Base-by-base conservation (phyloP, 2,113 vertebrate genomes). In the Coracopsis vasa region DNA sequence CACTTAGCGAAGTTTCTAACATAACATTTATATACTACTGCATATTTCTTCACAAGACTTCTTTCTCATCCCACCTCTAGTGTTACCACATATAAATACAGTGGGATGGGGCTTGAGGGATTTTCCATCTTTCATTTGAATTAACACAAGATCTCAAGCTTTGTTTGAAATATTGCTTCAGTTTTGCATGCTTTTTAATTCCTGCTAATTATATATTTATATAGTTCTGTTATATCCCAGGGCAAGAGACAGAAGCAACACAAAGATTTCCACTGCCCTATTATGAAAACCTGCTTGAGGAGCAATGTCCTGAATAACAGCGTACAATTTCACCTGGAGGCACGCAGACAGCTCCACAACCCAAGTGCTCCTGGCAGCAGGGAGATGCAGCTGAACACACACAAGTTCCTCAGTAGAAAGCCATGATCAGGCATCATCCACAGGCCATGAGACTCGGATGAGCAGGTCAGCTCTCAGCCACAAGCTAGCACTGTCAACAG, bases 291-390 rank as follows among this genome's bases (percentile, higher is more conserved):
- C 44, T 61, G 50, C 70, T 13, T 19, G 53, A 33, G 81, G 73
- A 79, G 42, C 9, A 2, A 13, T 1, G 31, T 31, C 44, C 64
- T 31, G 56, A 64, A 13, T 16, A 23, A 39, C n/a, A 42, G 61
- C 0, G 0, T 10, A 29, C 0, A 0, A 50, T n/a, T 44, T 37
- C 74, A 37, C 39, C 24, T 3, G 33, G 33, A 61, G 58, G 61
- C 61, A 91, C 41, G 37, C 66, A 28, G 21, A 28, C 45, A 58
- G 10, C 24, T 67, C 39, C 6, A 3, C 35, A 23, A 37, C 33
- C 72, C 15, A 28, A 39, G 62, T 1, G 62, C 72, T 80, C 64
- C 82, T 41, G 1, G 3, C 79, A 48, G 70, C 61, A 21, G 44
- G 66, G 27, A 31, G 42, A 25, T 8, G 21, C 39, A 77, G 64